Evolutionary conservation across 2,888 invertebrate genomes (phyloP).

Genomic region (Acrobasis repandana): DNA sequence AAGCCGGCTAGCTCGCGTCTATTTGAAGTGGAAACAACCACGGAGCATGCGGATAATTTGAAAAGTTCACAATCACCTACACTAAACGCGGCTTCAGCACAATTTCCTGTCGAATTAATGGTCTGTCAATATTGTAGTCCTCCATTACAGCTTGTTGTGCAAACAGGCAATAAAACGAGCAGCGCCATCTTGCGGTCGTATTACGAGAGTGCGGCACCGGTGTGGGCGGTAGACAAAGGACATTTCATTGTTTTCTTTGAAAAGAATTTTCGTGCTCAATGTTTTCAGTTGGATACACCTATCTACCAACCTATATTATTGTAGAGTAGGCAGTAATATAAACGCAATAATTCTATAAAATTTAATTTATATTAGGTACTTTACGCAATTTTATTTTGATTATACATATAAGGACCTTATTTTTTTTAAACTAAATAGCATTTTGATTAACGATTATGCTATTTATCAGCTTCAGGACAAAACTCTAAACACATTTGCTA

Average conservation of each 20-base stretch:
- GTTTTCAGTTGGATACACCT: neutral
- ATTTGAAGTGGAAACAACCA: conserved; percentile 70
- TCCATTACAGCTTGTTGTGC: conserved; percentile 77
- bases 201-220: conserved; percentile 63
- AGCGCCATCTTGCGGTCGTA: conserved; percentile 70
- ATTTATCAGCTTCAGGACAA: too few relatives aligned
- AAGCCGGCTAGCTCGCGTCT: conserved; percentile 44
- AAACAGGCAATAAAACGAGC: conserved; percentile 72
- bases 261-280: neutral
- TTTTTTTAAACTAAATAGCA: too few relatives aligned
- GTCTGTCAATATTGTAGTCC: conserved; percentile 80
- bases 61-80: conserved; percentile 82
- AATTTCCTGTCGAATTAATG: conserved; percentile 82
- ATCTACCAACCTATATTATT: too few relatives aligned
- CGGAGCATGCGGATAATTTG: conserved; percentile 77
- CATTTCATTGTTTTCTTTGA: neutral
- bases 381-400: too few relatives aligned
- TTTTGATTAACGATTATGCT: too few relatives aligned
- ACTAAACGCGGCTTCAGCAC: conserved; percentile 72
- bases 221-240: conserved; percentile 24
- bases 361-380: too few relatives aligned
- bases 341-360: too few relatives aligned
- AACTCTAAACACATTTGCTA: too few relatives aligned
- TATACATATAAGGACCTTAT: too few relatives aligned
- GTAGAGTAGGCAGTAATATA: too few relatives aligned